Conservation (phyloP, 2,888 invertebrate species). For the Amphipyra tragopoginis region DNA sequence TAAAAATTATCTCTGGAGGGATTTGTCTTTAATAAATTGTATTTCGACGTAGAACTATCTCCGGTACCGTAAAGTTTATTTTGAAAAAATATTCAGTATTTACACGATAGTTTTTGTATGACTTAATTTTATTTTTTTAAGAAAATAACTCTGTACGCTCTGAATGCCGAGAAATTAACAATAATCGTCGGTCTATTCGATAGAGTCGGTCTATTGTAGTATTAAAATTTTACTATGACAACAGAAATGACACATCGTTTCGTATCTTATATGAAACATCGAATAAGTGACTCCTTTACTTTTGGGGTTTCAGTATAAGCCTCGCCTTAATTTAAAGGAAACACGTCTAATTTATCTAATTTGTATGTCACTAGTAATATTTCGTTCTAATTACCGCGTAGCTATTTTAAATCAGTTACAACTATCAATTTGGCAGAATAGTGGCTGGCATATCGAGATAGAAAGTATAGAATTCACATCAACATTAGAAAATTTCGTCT, state of each 20-base stretch:
- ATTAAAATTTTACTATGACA: constrained; percentile 52
- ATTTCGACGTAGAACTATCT: constrained; percentile 77
- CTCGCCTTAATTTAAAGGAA: constrained; percentile 74
- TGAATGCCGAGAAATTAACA: constrained; percentile 51
- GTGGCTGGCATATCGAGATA: constrained; percentile 79
- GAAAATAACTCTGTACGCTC: constrained; percentile 74
- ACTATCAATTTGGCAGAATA: constrained; percentile 72
- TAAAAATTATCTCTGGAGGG: constrained; percentile 86
- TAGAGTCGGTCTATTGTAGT: constrained; percentile 46
- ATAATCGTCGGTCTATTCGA: constrained; percentile 30
- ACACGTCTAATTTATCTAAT: constrained; percentile 64
- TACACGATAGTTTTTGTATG: constrained; percentile 68
- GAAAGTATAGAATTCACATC: constrained; percentile 66
- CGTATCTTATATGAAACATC: constrained; percentile 54
- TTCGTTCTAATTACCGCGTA: constrained; percentile 69
- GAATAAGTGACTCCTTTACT: constrained; percentile 53
- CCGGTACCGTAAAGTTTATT: constrained; percentile 72
- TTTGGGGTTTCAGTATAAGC: constrained; percentile 68
- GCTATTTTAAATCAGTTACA: constrained; percentile 63
- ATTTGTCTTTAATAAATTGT: constrained; percentile 82
- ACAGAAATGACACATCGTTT: constrained; percentile 68
- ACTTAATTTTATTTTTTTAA: constrained; percentile 69
- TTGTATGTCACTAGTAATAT: constrained; percentile 62
- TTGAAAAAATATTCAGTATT: constrained; percentile 82
- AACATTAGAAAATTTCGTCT: constrained; percentile 74